A percentile compares a stretch with the other conserved stretches of the same genome.
phyloP scores from a whole-genome alignment of 2,888 invertebrate genomes.

The Ceraclea dissimilis region DNA sequence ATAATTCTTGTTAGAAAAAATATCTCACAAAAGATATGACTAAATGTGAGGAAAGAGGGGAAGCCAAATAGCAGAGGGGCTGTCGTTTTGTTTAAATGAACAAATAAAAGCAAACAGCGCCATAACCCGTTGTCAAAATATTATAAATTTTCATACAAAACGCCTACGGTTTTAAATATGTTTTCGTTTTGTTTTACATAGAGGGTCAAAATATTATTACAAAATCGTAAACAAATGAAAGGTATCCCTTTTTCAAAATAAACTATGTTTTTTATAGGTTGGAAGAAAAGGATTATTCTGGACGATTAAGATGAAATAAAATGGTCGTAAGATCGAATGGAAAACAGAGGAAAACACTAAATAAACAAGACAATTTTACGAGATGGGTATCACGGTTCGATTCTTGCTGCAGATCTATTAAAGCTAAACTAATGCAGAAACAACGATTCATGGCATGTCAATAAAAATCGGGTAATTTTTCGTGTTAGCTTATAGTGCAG shows the following conservation, averaged over 20 bases:
- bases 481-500: too few species aligned
- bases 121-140: slow-evolving; percentile 2
- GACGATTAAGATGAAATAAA: too few species aligned
- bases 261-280: neutral
- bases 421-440: too few species aligned
- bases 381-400: too few species aligned
- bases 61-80: neutral
- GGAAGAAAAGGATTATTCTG: too few species aligned
- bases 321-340: too few species aligned
- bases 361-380: too few species aligned
- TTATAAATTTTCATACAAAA: neutral
- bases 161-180: neutral
- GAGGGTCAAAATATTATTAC: neutral
- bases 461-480: too few species aligned
- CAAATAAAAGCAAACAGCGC: slow-evolving; percentile 7
- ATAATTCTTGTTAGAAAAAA: neutral
- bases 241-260: neutral
- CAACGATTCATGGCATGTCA: too few species aligned
- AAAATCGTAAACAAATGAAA: neutral
- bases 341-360: too few species aligned
- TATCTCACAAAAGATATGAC: neutral
- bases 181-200: neutral
- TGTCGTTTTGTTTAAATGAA: slow-evolving; percentile 10
- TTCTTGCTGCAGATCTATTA: too few species aligned
- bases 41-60: neutral